phyloP scores from a whole-genome alignment of 2,113 vertebrate genomes.

The Cathartes aura region DNA sequence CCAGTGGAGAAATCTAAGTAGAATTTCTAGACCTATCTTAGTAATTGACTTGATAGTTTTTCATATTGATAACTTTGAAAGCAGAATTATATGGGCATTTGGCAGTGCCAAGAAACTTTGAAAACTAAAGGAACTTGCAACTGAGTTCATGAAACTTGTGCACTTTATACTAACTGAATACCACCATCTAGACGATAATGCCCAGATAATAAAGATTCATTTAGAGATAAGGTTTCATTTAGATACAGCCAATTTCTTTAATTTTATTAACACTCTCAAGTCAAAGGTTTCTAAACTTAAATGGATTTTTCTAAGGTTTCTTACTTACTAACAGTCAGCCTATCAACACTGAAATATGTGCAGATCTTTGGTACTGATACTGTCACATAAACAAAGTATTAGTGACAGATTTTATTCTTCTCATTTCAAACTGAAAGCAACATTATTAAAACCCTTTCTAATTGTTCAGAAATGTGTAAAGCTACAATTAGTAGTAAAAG shows the following conservation, averaged over 20 bases:
- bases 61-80: not conserved
- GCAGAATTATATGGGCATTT: not conserved
- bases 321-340: not conserved
- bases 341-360: not conserved
- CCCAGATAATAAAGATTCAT: not conserved
- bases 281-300: not conserved
- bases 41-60: not conserved
- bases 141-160: not conserved
- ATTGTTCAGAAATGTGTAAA: conserved; percentile 48
- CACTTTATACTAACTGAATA: not conserved
- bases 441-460: conserved; percentile 12
- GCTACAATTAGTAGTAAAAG: not conserved
- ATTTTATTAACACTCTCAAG: not conserved
- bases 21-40: not conserved
- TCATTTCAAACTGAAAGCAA: not conserved
- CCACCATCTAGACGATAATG: not conserved
- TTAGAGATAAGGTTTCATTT: not conserved
- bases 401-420: not conserved
- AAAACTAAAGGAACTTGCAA: not conserved
- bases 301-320: not conserved
- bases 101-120: not conserved
- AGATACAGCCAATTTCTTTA: not conserved
- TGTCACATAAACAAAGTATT: not conserved
- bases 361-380: not conserved
- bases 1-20: not conserved